Conservation (phyloP, 2,113 vertebrate species). For the Stegostoma tigrinum region DNA sequence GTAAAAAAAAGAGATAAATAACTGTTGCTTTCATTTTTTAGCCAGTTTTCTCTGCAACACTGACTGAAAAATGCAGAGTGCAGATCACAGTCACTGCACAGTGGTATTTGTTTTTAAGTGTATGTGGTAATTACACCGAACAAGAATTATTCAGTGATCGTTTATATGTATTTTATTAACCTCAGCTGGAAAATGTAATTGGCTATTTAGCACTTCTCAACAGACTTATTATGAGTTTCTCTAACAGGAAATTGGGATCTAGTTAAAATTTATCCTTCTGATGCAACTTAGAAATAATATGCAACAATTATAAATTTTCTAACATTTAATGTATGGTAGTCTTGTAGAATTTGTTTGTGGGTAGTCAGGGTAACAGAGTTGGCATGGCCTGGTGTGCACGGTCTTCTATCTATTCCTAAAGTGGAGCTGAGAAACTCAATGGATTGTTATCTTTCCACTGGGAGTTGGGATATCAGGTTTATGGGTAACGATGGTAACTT, state of each 20-base stretch:
- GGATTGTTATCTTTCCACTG: neutral
- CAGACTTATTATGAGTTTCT: constrained; percentile 8
- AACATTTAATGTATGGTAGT: constrained; percentile 9
- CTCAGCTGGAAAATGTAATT: constrained; percentile 14
- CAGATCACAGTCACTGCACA: neutral
- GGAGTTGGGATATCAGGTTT: too few species aligned
- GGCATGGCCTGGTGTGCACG: neutral
- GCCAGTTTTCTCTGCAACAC: neutral
- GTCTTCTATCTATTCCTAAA: too few species aligned
- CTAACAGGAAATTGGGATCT: neutral
- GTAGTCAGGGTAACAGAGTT: neutral
- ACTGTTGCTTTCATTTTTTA: neutral
- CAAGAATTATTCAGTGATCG: constrained; percentile 13
- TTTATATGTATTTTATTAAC: constrained; percentile 17
- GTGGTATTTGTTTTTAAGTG: constrained; percentile 24
- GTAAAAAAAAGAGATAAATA: constrained; percentile 8
- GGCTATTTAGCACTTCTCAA: constrained; percentile 16
- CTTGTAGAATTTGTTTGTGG: neutral
- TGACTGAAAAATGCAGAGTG: constrained; percentile 11
- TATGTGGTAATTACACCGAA: constrained; percentile 16
- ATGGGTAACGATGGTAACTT: too few species aligned
- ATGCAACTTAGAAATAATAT: neutral
- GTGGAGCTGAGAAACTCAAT: neutral
- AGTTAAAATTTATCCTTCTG: constrained; percentile 19
- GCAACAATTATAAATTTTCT: constrained; percentile 20